phyloP scores from a whole-genome alignment of 2,797 vertebrate genomes.

The Sebastes aleutianus region DNA sequence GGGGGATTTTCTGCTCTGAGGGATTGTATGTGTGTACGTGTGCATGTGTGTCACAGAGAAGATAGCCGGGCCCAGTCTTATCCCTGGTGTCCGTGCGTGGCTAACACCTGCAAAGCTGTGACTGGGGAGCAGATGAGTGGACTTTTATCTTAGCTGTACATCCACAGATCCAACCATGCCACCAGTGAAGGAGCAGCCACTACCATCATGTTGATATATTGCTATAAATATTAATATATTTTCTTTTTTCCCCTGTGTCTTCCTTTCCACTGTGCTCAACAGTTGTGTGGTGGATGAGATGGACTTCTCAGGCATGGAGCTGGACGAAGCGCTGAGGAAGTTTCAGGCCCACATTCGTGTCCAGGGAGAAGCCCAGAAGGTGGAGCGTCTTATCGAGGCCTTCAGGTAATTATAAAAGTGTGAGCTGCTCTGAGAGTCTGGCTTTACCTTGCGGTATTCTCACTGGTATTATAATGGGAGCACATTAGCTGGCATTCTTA shows the following conservation, averaged over 20 bases:
- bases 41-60: background rate
- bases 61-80: slow-evolving; percentile 29
- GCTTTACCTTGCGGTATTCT: background rate
- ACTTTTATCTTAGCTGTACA: slow-evolving; percentile 9
- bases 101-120: slow-evolving; percentile 48
- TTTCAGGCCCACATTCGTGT: slow-evolving; percentile 98
- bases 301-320: slow-evolving; percentile 98
- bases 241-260: background rate
- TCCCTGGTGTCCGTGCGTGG: slow-evolving; percentile 44
- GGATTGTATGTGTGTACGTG: slow-evolving; percentile 11
- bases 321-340: slow-evolving; percentile 98
- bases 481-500: background rate
- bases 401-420: slow-evolving; percentile 85
- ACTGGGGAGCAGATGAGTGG: slow-evolving; percentile 23
- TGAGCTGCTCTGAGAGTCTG: background rate
- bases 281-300: slow-evolving; percentile 99
- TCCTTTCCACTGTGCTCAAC: slow-evolving; percentile 1
- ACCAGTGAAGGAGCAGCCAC: background rate
- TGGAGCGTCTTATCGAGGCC: slow-evolving; percentile 96
- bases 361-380: slow-evolving; percentile 98
- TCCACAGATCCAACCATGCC: slow-evolving; percentile 13
- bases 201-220: background rate
- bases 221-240: background rate
- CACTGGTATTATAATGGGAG: background rate
- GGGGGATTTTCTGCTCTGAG: slow-evolving; percentile 65